Evolutionary conservation across 2,797 vertebrate species (phyloP).

Genomic region (Anguilla marmorata): DNA sequence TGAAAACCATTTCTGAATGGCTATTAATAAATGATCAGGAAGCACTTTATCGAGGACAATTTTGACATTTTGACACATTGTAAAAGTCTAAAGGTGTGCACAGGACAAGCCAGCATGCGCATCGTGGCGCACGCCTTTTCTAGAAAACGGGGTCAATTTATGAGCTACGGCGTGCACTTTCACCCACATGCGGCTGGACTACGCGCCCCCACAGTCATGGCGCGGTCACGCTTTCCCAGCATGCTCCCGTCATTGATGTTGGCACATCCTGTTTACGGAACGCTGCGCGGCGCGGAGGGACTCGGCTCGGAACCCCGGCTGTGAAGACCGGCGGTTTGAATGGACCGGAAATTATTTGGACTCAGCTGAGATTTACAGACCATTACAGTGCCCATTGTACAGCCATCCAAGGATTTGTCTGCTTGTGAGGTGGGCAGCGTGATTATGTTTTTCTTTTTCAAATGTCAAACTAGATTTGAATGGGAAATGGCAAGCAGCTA

Average conservation of each 20-base stretch:
- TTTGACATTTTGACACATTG: neutral
- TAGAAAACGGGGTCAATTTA: constrained; percentile 47
- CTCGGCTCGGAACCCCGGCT: neutral
- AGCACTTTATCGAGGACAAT: neutral
- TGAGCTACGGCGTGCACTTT: constrained; percentile 34
- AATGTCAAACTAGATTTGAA: constrained; percentile 17
- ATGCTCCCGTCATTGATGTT: constrained; percentile 58
- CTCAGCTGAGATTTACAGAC: neutral
- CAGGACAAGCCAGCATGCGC: neutral
- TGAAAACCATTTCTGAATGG: too few species aligned
- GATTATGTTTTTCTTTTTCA: constrained; percentile 1
- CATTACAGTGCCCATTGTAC: neutral
- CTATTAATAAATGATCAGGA: neutral
- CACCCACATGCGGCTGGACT: constrained; percentile 47
- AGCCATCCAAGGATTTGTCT: neutral
- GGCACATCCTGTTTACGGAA: constrained; percentile 45
- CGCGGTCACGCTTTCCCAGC: constrained; percentile 55
- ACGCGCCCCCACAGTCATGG: constrained; percentile 42
- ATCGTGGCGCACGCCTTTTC: constrained; percentile 49
- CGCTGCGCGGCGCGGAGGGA: neutral
- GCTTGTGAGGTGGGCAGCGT: constrained; percentile 5
- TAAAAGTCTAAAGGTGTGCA: neutral
- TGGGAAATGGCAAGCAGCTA: neutral
- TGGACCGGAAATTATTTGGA: neutral
- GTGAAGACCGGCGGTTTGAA: constrained; percentile 14